These are phyloP conservation scores for Sylvilagus floridanus DNA, from an alignment of 2,797 vertebrate genomes.

Conservation along the genomic window DNA sequence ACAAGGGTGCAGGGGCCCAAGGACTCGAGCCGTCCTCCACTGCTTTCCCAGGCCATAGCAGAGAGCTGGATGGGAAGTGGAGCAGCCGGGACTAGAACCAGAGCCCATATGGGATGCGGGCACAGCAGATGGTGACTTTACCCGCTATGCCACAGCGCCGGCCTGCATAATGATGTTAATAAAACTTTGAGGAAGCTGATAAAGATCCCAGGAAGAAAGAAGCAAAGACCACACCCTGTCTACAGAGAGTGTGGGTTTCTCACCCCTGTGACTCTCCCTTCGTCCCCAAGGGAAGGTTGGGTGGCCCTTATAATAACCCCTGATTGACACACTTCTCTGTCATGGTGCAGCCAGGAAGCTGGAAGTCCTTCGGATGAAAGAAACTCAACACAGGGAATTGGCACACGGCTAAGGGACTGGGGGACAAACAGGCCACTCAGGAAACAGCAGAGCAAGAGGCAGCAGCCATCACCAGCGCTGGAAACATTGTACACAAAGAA, in stretches of 20 bases:
- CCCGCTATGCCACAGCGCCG: too few species aligned
- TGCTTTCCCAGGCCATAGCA: too few species aligned
- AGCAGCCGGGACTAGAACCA: too few species aligned
- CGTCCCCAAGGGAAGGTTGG: neutral
- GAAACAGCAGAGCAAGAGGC: slow-evolving; percentile 12
- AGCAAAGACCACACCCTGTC: neutral
- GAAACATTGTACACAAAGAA: neutral
- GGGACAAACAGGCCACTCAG: neutral
- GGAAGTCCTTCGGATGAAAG: slow-evolving; percentile 25
- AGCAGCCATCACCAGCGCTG: neutral
- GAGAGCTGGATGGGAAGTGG: too few species aligned
- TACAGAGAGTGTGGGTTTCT: neutral
- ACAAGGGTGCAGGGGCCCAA: too few species aligned
- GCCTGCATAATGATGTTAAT: too few species aligned
- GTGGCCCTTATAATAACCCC: neutral
- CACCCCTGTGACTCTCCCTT: neutral
- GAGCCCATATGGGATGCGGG: too few species aligned
- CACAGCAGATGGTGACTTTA: too few species aligned
- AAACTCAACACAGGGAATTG: neutral
- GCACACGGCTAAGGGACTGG: neutral
- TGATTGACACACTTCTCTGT: neutral
- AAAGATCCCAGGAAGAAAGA: neutral
- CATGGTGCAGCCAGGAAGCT: neutral
- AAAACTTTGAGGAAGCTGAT: neutral
- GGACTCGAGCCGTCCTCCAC: too few species aligned